A percentile compares a stretch with the other conserved stretches of the same genome.
These are phyloP conservation scores for Calidris pugnax DNA, from an alignment of 2,113 vertebrate genomes.

Conservation along the genomic window DNA sequence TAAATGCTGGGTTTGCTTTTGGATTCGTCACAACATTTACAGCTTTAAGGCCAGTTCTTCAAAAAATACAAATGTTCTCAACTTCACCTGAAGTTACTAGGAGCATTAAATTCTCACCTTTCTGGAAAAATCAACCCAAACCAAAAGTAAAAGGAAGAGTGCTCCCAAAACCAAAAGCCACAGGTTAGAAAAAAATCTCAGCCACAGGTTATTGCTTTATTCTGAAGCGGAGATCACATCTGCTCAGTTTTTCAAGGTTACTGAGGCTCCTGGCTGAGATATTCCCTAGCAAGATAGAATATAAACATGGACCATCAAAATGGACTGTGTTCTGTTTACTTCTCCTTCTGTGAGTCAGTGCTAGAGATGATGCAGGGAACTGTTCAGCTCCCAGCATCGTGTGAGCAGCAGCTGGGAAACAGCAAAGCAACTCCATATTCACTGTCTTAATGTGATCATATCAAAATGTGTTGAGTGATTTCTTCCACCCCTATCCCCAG, in stretches of 20 bases:
- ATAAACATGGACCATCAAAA: neutral
- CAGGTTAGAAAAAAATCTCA: neutral
- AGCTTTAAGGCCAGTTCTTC: neutral
- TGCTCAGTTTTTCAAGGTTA: neutral
- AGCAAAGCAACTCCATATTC: neutral
- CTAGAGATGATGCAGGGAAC: neutral
- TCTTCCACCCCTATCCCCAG: constrained; percentile 34
- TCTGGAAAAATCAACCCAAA: neutral
- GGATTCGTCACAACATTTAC: neutral
- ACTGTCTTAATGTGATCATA: neutral
- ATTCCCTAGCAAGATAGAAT: neutral
- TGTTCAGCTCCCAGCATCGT: neutral
- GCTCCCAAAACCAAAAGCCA: neutral
- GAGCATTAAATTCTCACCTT: neutral
- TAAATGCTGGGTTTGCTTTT: neutral
- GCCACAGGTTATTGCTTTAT: neutral
- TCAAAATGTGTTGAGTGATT: constrained; percentile 54
- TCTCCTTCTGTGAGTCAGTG: neutral
- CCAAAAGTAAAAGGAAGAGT: neutral
- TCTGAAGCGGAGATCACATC: neutral
- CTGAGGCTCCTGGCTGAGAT: neutral
- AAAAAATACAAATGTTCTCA: neutral
- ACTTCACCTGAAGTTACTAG: neutral
- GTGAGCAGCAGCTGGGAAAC: constrained; percentile 52
- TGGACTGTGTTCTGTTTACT: neutral